These are phyloP conservation scores for Diarsia rubi DNA, from an alignment of 2,888 invertebrate species.

Conservation along the genomic window DNA sequence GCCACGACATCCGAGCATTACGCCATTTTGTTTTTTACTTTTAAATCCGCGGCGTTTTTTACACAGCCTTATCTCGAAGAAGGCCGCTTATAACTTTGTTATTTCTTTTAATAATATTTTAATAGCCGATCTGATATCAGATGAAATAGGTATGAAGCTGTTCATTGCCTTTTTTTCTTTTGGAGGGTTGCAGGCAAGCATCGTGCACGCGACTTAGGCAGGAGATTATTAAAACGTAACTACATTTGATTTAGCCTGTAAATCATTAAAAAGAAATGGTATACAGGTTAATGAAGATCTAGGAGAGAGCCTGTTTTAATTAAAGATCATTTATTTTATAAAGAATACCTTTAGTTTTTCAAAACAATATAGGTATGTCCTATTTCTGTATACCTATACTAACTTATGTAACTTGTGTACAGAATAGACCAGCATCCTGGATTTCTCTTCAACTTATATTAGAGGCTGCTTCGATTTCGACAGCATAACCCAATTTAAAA, in stretches of 20 bases:
- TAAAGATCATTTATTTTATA: neutral
- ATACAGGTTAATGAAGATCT: neutral
- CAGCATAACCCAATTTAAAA: neutral
- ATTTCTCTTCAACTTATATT: neutral
- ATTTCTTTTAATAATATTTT: slow-evolving; percentile 65
- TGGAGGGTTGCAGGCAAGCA: slow-evolving; percentile 33
- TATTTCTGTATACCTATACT: neutral
- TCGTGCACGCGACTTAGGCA: slow-evolving; percentile 20
- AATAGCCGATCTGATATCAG: slow-evolving; percentile 65
- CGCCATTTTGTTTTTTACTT: slow-evolving; percentile 65
- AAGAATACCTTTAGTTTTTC: too few species aligned
- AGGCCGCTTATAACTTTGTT: slow-evolving; percentile 58
- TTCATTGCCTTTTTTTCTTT: slow-evolving; percentile 40
- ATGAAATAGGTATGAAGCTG: slow-evolving; percentile 60
- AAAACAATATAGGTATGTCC: neutral
- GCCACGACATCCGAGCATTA: slow-evolving; percentile 62
- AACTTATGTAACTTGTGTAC: neutral
- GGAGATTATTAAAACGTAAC: slow-evolving; percentile 40
- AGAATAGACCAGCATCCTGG: neutral
- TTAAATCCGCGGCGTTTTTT: slow-evolving; percentile 66
- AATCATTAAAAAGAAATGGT: slow-evolving; percentile 2
- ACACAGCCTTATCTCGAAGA: slow-evolving; percentile 64
- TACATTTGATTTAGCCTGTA: slow-evolving; percentile 32
- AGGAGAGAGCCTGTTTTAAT: neutral
- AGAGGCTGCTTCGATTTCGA: neutral